phyloP scores from a whole-genome alignment of 2,113 vertebrate species.

The Corythornis madagascariensis region DNA sequence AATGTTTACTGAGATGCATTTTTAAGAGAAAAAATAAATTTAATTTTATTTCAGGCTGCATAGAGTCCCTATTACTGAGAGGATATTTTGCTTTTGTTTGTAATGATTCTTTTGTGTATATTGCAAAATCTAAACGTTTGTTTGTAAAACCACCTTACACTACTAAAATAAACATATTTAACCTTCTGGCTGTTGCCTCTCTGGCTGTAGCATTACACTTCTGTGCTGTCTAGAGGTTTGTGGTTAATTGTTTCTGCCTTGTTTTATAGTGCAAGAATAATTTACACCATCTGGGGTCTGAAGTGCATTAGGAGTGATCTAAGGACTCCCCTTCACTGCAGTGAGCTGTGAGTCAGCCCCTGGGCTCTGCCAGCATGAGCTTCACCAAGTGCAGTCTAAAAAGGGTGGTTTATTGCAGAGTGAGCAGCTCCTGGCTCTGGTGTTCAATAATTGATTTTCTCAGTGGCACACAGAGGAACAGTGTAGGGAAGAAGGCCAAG shows the following conservation, averaged over 20 bases:
- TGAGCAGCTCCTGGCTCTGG: neutral
- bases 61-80: neutral
- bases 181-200: conserved; percentile 40
- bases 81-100: conserved; percentile 36
- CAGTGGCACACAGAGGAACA: neutral
- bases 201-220: neutral
- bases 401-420: neutral
- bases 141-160: conserved; percentile 57
- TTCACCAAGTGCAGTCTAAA: neutral
- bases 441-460: neutral
- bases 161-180: conserved; percentile 73
- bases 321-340: neutral
- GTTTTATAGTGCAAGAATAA: neutral
- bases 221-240: neutral
- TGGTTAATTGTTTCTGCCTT: neutral
- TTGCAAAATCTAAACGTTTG: conserved; percentile 23
- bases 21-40: conserved; percentile 41
- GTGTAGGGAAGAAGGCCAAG: neutral
- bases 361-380: neutral
- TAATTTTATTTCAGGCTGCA: conserved; percentile 42
- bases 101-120: conserved; percentile 50
- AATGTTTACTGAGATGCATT: conserved; percentile 56
- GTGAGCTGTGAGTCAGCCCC: neutral
- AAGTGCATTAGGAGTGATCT: neutral
- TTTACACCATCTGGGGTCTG: neutral